Evolutionary conservation across 2,113 vertebrate genomes (phyloP), one percentile per base, ranked within the genome.

Genomic region (Solea senegalensis): DNA sequence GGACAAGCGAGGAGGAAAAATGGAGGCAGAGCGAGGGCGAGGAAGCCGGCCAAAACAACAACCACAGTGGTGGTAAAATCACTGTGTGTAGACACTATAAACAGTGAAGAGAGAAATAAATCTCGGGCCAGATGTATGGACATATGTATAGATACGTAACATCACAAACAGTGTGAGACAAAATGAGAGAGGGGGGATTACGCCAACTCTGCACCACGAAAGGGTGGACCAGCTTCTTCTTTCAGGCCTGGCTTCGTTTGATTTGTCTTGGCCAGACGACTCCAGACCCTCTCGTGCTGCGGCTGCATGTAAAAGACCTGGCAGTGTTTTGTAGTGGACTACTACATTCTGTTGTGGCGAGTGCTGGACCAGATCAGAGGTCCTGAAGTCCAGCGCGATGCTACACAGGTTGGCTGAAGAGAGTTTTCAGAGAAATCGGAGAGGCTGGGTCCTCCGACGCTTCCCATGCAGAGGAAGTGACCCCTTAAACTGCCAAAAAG

Each of bases 261-360:
- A 78, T 86, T 90, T 88, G 76, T 81, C 80, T 84, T 89, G 87
- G 85, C 74, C 76, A 3, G 48, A 61, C 74, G 67, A 55, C 64
- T 72, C 80, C 76, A 76, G 86, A 83, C 75, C 80, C 83, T 87
- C 45, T 85, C 62, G 48, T 88, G 85, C 55, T 50, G 76, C 56
- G 44, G 83, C 61, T 43, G 70, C 79, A 54, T 76, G 70, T 72
- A 72, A 78, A 39, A n/a, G 79, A 83, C 65, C 81, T 86, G 84
- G 83, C 76, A 78, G 43, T 51, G 67, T 84, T 68, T 76, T 57
- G 74, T 46, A 61, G 66, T 70, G 74, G 82, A 84, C 85, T 85
- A 82, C 81, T 62, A 58, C 69, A 76, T 87, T 90, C 78, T 89
- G 89, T 90, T 92, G 89, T 89, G 88, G 84, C 72, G 43, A 55